A percentile compares a stretch with the other conserved stretches of the same genome.
phyloP scores from a whole-genome alignment of 2,888 invertebrate species.

The Dryobotodes eremita region DNA sequence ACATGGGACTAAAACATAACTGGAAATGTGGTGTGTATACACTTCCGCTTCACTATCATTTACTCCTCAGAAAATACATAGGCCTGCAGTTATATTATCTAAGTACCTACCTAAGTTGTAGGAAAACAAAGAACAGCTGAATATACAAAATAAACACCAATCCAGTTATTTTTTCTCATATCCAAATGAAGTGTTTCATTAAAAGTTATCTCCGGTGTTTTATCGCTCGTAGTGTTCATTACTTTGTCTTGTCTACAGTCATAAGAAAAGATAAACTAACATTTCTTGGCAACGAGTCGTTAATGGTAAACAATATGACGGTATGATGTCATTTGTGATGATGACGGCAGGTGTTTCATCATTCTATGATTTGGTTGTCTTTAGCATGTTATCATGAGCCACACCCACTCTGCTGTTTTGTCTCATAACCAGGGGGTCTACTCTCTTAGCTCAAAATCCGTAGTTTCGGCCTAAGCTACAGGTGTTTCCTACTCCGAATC shows the following conservation, averaged over 20 bases:
- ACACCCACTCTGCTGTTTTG: constrained; percentile 3
- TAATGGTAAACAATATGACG: constrained; percentile 33
- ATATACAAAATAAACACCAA: constrained; percentile 17
- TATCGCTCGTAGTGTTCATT: constrained; percentile 28
- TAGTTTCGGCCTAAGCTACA: neutral
- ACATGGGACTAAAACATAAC: too few species aligned
- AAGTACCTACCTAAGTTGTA: too few species aligned
- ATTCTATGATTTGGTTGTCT: constrained; percentile 10
- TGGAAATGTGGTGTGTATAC: too few species aligned
- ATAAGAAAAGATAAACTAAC: constrained; percentile 38
- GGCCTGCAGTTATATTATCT: too few species aligned
- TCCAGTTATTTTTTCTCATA: neutral
- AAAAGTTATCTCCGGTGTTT: constrained; percentile 14
- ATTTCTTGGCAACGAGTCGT: constrained; percentile 3
- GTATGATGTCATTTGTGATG: constrained; percentile 47
- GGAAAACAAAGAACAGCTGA: too few species aligned
- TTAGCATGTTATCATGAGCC: neutral
- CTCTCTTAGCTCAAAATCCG: neutral
- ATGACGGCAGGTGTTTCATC: constrained; percentile 40
- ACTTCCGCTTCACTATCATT: too few species aligned
- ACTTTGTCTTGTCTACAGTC: constrained; percentile 8
- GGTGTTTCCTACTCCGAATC: neutral
- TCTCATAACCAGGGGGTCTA: neutral
- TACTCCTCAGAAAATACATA: too few species aligned
- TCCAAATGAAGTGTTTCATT: constrained; percentile 19